These are phyloP conservation scores for Lumbricus terrestris DNA, from an alignment of 2,888 invertebrate species.

Conservation along the genomic window DNA sequence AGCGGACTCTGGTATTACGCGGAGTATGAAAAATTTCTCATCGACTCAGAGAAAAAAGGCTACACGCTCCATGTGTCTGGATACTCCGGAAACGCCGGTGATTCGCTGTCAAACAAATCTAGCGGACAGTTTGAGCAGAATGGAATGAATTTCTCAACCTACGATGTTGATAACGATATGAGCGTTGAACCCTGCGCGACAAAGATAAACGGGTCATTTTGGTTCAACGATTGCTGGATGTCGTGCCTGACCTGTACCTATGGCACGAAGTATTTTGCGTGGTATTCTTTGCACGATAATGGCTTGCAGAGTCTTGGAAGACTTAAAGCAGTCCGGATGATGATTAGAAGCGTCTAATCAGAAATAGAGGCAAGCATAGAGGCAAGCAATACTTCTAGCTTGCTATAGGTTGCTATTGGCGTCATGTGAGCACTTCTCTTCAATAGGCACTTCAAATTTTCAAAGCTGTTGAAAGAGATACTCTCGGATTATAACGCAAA, in stretches of 20 bases:
- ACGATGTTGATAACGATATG: background rate
- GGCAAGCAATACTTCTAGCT: no score
- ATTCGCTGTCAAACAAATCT: background rate
- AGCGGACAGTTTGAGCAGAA: background rate
- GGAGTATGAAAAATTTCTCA: background rate
- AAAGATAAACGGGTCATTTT: background rate
- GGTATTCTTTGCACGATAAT: background rate
- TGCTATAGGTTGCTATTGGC: no score
- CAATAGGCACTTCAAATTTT: no score
- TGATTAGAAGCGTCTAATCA: background rate
- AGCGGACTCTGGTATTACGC: background rate
- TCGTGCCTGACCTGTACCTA: background rate
- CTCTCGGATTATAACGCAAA: no score
- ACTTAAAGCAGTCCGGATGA: background rate
- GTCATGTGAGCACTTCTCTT: no score
- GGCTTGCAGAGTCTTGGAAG: background rate
- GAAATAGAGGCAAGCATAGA: background rate
- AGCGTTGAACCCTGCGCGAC: background rate
- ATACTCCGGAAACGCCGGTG: background rate
- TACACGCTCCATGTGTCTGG: background rate
- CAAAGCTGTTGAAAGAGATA: no score
- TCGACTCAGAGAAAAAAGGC: background rate
- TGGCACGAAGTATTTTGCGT: background rate
- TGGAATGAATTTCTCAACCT: no score
- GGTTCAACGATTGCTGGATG: background rate